phyloP scores from a whole-genome alignment of 2,888 invertebrate species.

The Pilophorus perplexus region DNA sequence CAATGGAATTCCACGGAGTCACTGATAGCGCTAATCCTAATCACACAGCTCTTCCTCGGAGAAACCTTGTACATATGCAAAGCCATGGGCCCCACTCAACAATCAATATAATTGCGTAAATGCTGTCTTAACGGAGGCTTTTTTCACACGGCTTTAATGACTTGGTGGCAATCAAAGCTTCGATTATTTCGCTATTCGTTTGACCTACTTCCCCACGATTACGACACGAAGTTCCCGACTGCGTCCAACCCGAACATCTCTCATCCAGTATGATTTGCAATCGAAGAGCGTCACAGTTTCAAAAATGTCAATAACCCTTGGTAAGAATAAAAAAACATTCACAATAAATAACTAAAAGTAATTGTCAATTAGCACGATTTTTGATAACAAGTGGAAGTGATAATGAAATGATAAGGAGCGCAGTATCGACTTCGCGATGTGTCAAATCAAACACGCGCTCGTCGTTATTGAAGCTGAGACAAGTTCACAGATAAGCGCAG shows the following conservation, averaged over 20 bases:
- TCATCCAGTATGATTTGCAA: neutral
- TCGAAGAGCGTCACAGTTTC: neutral
- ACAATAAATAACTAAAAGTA: neutral
- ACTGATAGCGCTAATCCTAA: neutral
- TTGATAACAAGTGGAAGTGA: slow-evolving; percentile 16
- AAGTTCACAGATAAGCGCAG: too few relatives aligned
- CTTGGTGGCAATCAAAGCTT: slow-evolving; percentile 22
- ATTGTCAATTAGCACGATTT: slow-evolving; percentile 23
- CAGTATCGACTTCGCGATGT: slow-evolving; percentile 13
- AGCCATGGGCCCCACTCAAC: slow-evolving; percentile 9
- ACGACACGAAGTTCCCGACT: neutral
- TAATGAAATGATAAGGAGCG: slow-evolving; percentile 2
- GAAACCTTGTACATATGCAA: neutral
- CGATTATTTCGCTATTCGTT: slow-evolving; percentile 13
- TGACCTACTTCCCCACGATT: slow-evolving; percentile 29
- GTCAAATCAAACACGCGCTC: too few relatives aligned
- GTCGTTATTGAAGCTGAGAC: too few relatives aligned
- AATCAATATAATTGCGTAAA: slow-evolving; percentile 13
- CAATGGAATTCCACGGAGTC: too few relatives aligned
- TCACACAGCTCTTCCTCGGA: slow-evolving; percentile 2
- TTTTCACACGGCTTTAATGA: slow-evolving; percentile 18
- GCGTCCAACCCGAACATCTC: neutral
- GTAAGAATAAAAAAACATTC: neutral
- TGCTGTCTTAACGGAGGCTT: neutral
- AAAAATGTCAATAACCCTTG: neutral